A percentile compares a stretch with the other conserved stretches of the same genome.
These are phyloP conservation scores for Merops nubicus DNA, from an alignment of 2,113 vertebrate species.

Conservation along the genomic window DNA sequence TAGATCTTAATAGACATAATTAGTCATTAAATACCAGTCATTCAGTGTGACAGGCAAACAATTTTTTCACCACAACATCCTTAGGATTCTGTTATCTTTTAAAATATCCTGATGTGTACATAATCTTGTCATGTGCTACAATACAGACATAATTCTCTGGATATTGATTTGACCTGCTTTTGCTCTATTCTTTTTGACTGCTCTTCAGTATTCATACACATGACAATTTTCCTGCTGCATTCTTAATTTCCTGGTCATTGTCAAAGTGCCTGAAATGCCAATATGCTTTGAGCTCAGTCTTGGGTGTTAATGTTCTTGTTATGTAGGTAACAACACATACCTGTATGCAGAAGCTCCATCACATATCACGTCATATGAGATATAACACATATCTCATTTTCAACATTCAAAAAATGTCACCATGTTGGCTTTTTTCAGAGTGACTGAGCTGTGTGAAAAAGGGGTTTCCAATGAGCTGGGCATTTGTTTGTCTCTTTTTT, in stretches of 20 bases:
- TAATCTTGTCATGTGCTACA: neutral
- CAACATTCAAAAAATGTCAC: neutral
- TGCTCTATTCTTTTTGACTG: neutral
- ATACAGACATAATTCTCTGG: neutral
- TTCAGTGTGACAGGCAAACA: neutral
- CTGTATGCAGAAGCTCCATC: neutral
- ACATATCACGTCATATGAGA: too few species aligned
- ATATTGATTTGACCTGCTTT: neutral
- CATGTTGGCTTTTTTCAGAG: neutral
- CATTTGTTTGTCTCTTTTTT: neutral
- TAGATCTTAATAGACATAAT: neutral
- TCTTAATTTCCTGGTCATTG: neutral
- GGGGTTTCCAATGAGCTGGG: neutral
- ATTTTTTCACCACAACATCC: neutral
- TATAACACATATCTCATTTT: neutral
- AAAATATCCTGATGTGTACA: neutral
- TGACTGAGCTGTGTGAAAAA: neutral
- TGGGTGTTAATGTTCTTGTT: neutral
- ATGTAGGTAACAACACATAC: fast-evolving
- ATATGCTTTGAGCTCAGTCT: neutral
- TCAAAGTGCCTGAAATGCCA: neutral
- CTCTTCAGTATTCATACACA: too few species aligned
- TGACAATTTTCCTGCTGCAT: neutral
- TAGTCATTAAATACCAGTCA: neutral
- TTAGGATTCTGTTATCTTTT: neutral